phyloP scores from a whole-genome alignment of 2,113 vertebrate genomes.

The Cyanoliseus patagonus region DNA sequence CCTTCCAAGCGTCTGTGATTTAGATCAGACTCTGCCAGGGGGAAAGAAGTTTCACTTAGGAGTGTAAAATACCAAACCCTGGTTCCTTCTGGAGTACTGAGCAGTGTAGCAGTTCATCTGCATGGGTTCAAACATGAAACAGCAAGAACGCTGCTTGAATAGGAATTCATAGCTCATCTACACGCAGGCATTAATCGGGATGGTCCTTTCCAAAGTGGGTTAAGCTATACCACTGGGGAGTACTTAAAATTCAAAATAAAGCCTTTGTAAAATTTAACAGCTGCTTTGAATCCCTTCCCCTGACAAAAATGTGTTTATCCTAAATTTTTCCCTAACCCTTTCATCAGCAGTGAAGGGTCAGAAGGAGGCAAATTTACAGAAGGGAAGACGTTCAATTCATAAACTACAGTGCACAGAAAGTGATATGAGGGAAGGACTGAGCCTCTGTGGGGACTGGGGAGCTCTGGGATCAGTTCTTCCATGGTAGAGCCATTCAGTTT shows the following conservation, averaged over 20 bases:
- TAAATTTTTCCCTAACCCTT: background rate
- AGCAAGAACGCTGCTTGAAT: fast-evolving
- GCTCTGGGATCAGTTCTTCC: background rate
- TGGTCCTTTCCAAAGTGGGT: background rate
- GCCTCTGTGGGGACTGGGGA: too few relatives aligned
- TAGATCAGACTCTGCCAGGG: background rate
- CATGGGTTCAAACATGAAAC: background rate
- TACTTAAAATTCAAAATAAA: background rate
- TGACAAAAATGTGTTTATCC: background rate
- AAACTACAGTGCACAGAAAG: background rate
- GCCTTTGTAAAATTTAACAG: background rate
- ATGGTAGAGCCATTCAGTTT: background rate
- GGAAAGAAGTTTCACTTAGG: background rate
- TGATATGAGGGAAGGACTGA: background rate
- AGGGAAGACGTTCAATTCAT: background rate
- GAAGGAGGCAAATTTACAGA: background rate
- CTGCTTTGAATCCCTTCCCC: background rate
- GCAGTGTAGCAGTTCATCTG: background rate
- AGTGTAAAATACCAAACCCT: background rate
- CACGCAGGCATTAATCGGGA: background rate
- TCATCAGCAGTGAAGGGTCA: background rate
- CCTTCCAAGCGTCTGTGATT: background rate
- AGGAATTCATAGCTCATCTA: background rate
- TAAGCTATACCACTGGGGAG: background rate
- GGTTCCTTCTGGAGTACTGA: background rate